Base-by-base conservation (phyloP, 1,140 invertebrate species). In the Akabosia matsudoensis region DNA sequence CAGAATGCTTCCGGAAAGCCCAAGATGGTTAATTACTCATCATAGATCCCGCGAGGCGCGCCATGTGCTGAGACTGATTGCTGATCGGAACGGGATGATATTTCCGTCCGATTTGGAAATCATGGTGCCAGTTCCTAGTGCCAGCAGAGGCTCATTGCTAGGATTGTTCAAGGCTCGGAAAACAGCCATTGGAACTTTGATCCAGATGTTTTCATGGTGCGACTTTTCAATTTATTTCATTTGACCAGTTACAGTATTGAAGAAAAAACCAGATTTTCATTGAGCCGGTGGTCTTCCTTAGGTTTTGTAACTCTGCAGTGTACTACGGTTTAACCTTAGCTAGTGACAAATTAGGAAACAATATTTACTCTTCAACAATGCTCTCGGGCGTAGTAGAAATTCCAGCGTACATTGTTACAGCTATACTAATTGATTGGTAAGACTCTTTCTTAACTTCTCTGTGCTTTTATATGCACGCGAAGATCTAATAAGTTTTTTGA, bases 171-270 rank as follows among this genome's bases (percentile, higher is more conserved):
- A 33, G 14, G 33, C 24, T 51, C 70, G 26, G 24, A 71, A 45
- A 75, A 73, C 74, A 54, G 61, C 67, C 1, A 1, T 73, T 10
- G 74, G 61, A 13, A 77, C 76, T 1, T 24, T 79, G 3, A 75
- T 79, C 33, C 80, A 81, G 34, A 13, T 81, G 10, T 76, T 72
- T 51, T 81, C 80, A n/a, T 81, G 80, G 80, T 81, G 54, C 67
- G 70, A 2, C 22, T 4, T 31, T 7, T 34, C 26, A 33, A 28
- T 61, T 45, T 45, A 45, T 18, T 45, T 45, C 37, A 10, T 45
- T 45, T 45, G 37, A 45, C 7, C 37, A 18, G n/a, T n/a, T n/a
- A n/a, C n/a, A n/a, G n/a, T 28, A 71, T 22, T 45, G 33, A 30
- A 76, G 18, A 76, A 72, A 13, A 45, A 34, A 31, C 70, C 0